A percentile compares a stretch with the other conserved stretches of the same genome.
Evolutionary conservation across 2,113 vertebrate genomes (phyloP).

Genomic region (Reinhardtius hippoglossoides): DNA sequence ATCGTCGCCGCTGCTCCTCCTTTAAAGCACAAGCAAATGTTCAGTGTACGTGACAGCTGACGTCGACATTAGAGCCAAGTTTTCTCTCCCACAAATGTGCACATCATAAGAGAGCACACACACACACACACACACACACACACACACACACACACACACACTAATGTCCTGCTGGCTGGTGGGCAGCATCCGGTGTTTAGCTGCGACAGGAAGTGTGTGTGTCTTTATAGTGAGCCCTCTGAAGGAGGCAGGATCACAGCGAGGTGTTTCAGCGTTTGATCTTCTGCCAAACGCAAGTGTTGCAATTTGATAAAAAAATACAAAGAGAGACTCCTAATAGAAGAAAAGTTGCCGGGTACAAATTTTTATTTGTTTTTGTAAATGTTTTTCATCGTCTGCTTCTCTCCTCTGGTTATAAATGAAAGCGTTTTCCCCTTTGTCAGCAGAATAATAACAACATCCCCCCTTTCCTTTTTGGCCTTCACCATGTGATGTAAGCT

Average conservation of each 20-base stretch:
- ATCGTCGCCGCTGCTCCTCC: constrained; percentile 16
- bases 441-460: constrained; percentile 70
- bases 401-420: constrained; percentile 41
- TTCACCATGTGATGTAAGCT: constrained; percentile 59
- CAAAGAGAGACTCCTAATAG: background rate
- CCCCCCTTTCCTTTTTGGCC: constrained; percentile 40
- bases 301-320: constrained; percentile 41
- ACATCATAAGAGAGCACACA: constrained; percentile 35
- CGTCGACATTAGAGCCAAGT: background rate
- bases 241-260: constrained; percentile 52
- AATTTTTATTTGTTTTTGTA: background rate
- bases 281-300: constrained; percentile 54
- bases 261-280: constrained; percentile 71
- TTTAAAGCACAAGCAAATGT: constrained; percentile 11
- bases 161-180: constrained; percentile 37
- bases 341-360: constrained; percentile 36
- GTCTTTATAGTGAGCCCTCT: constrained; percentile 61
- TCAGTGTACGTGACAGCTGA: background rate
- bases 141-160: constrained; percentile 20
- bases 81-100: constrained; percentile 10
- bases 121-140: constrained; percentile 12
- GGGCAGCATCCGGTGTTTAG: constrained; percentile 67
- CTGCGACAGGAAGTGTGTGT: constrained; percentile 74
- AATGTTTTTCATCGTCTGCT: constrained; percentile 35
- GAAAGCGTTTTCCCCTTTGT: constrained; percentile 57